Conservation (phyloP, 2,888 invertebrate species). For the Lithophane semibrunnea region DNA sequence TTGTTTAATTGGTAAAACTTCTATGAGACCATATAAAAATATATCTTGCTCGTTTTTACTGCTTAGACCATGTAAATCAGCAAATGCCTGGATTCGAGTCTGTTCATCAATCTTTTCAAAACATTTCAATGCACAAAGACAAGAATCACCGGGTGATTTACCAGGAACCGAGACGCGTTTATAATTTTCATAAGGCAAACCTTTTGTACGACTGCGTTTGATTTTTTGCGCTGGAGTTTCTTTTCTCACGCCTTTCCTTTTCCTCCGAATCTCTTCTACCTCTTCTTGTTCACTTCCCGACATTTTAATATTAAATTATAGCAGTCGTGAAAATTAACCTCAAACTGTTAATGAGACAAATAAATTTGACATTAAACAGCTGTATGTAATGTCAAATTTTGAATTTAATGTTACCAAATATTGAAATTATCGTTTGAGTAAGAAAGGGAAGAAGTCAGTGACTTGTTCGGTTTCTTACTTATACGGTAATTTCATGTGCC, state of each 20-base stretch:
- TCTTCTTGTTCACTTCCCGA: too few species aligned
- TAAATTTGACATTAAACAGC: too few species aligned
- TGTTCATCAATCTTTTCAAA: background rate
- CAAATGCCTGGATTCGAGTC: background rate
- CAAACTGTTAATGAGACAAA: too few species aligned
- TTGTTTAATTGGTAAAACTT: background rate
- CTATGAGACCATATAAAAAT: constrained; percentile 4
- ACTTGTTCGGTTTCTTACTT: constrained; percentile 4
- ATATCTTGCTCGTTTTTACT: constrained; percentile 6
- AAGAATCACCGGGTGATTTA: constrained; percentile 1
- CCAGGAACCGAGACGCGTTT: constrained; percentile 3
- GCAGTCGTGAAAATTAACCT: too few species aligned
- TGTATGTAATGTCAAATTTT: too few species aligned
- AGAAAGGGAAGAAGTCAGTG: background rate
- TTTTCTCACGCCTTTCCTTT: too few species aligned
- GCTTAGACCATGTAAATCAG: background rate
- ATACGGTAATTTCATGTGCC: background rate
- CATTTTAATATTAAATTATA: too few species aligned
- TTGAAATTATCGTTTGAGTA: constrained; percentile 2
- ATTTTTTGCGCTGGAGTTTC: background rate
- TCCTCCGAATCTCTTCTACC: too few species aligned
- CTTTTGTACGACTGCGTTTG: background rate
- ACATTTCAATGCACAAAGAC: constrained; percentile 7
- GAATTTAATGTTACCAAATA: background rate
- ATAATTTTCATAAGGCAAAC: constrained; percentile 1